These are phyloP conservation scores for Oreotrochilus melanogaster DNA, from an alignment of 2,113 vertebrate species.

Conservation along the genomic window DNA sequence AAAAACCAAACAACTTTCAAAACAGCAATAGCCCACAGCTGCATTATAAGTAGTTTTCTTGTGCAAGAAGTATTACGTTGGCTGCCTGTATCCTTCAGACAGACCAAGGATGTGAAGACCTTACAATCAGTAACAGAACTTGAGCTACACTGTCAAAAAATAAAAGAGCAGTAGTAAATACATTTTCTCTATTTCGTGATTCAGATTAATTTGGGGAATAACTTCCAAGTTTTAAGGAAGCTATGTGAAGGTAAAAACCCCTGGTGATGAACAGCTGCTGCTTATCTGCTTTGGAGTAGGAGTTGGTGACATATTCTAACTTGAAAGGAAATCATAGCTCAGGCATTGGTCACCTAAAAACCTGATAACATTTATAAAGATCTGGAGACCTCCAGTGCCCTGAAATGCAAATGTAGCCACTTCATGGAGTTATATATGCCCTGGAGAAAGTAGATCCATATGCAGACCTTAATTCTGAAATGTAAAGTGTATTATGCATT, in stretches of 20 bases:
- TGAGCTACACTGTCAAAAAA: neutral
- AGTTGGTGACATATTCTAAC: neutral
- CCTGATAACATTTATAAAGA: neutral
- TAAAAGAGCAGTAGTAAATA: neutral
- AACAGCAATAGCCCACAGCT: neutral
- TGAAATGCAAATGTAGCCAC: neutral
- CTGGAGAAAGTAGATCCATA: neutral
- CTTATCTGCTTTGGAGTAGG: neutral
- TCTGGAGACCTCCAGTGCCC: neutral
- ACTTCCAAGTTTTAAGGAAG: neutral
- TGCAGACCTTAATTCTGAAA: neutral
- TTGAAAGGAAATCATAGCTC: neutral
- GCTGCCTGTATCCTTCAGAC: neutral
- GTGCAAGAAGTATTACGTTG: neutral
- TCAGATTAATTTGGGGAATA: neutral
- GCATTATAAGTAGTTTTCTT: neutral
- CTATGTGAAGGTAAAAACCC: neutral
- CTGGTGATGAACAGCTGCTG: fast-evolving
- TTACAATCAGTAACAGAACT: neutral
- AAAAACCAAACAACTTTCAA: neutral
- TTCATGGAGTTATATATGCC: too few species aligned
- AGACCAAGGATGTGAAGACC: neutral
- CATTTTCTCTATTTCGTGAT: neutral
- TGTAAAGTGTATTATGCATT: neutral
- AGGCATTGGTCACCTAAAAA: neutral